A percentile compares a stretch with the other conserved stretches of the same genome.
Evolutionary conservation across 92 coral and sea anemone species (phyloP).

Genomic region (Bergia sp.): DNA sequence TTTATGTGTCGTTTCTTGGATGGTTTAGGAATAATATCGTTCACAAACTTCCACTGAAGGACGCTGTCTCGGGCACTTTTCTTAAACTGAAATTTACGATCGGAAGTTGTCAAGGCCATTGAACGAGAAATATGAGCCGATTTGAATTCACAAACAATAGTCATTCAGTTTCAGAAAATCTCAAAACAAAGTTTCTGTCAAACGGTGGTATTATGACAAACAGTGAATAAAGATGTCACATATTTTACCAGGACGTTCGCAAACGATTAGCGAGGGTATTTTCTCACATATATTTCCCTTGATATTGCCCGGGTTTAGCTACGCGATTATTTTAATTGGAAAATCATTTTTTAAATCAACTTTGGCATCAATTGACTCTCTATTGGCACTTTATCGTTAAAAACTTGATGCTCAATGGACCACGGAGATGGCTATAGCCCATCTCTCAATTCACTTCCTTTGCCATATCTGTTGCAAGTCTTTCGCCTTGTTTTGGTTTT

Average conservation of each 20-base stretch:
- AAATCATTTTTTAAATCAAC: neutral
- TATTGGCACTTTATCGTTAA: neutral
- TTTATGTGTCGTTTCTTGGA: neutral
- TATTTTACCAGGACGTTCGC: neutral
- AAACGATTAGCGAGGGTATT: slow-evolving; percentile 14
- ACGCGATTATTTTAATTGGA: neutral
- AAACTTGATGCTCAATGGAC: neutral
- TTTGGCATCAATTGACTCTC: neutral
- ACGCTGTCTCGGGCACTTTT: neutral
- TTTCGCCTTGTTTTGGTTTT: no score
- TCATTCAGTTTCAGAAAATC: slow-evolving; percentile 32
- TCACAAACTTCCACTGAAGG: neutral
- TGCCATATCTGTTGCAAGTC: no score
- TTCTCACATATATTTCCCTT: slow-evolving; percentile 6
- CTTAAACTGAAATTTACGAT: slow-evolving; percentile 33
- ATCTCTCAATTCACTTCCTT: no score
- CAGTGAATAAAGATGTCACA: slow-evolving; percentile 27
- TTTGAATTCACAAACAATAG: slow-evolving; percentile 42
- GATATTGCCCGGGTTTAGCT: slow-evolving; percentile 8
- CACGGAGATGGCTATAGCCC: neutral
- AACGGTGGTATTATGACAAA: slow-evolving; percentile 28
- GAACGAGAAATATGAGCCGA: slow-evolving; percentile 40
- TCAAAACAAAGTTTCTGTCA: slow-evolving; percentile 33
- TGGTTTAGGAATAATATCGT: neutral
- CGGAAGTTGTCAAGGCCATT: slow-evolving; percentile 46